Percentiles rank a stretch among this genome's conserved stretches.
Conservation (phyloP, 1,140 invertebrate species). For the Marisa cornuarietis region DNA sequence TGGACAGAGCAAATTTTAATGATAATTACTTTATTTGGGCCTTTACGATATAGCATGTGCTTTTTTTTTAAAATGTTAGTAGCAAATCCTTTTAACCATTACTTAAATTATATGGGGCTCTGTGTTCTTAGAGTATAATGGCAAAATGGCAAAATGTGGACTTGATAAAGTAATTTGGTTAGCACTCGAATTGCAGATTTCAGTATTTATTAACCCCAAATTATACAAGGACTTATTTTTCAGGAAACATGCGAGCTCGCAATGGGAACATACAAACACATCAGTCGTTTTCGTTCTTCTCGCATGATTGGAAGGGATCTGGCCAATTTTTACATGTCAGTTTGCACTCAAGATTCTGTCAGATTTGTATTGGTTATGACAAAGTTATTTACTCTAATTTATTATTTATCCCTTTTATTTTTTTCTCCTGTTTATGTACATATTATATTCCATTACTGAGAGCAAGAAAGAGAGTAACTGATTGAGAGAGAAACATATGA, state of each 20-base stretch:
- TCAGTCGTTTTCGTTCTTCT: constrained; percentile 84
- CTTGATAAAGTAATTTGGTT: background rate
- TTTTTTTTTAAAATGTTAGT: no score
- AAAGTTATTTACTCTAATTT: no score
- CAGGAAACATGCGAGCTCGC: constrained; percentile 91
- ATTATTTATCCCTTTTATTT: no score
- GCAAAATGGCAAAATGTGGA: background rate
- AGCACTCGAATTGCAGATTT: background rate
- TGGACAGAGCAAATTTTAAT: no score
- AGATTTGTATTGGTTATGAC: no score
- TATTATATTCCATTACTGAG: no score
- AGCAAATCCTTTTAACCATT: no score
- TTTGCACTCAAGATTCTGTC: background rate
- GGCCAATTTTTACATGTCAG: constrained; percentile 85
- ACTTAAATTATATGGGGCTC: background rate
- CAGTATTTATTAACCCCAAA: background rate
- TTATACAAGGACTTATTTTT: constrained; percentile 33
- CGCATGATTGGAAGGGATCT: constrained; percentile 88
- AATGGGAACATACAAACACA: constrained; percentile 97
- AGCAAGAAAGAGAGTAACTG: no score
- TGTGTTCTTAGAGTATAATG: constrained; percentile 11
- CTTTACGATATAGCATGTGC: no score
- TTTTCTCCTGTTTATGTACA: no score
- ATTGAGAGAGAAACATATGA: constrained; percentile 1
- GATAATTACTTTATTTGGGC: no score